phyloP scores from a whole-genome alignment of 2,888 invertebrate species.

The Thymelicus sylvestris region DNA sequence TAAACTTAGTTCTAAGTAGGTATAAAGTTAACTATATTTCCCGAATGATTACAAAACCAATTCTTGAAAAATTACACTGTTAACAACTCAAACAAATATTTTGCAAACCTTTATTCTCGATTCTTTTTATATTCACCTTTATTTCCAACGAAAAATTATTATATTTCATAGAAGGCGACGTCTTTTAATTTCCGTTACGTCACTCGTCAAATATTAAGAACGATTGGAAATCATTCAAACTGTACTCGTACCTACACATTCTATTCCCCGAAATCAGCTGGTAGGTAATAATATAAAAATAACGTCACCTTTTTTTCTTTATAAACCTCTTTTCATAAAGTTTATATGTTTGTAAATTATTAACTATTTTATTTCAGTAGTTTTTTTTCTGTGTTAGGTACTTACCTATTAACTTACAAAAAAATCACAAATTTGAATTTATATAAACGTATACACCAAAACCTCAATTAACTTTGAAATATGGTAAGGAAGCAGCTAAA shows the following conservation, averaged over 20 bases:
- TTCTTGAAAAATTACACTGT: neutral
- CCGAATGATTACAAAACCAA: neutral
- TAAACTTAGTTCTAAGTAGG: too few species aligned
- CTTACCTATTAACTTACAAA: too few species aligned
- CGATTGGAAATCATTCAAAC: slow-evolving; percentile 77
- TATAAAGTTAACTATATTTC: too few species aligned
- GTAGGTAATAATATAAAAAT: slow-evolving; percentile 21
- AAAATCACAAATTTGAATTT: too few species aligned
- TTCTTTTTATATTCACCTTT: slow-evolving; percentile 29
- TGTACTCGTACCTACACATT: slow-evolving; percentile 48
- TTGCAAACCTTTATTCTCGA: neutral
- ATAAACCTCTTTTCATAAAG: neutral
- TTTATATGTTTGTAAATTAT: too few species aligned
- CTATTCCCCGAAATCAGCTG: slow-evolving; percentile 38
- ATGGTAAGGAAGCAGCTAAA: too few species aligned
- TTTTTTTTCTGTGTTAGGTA: too few species aligned
- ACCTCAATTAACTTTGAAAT: too few species aligned
- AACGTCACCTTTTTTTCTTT: slow-evolving; percentile 5
- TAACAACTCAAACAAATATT: neutral
- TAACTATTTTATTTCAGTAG: too few species aligned
- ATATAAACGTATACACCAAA: too few species aligned
- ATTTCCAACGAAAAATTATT: slow-evolving; percentile 56
- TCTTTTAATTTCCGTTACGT: slow-evolving; percentile 84
- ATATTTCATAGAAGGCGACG: slow-evolving; percentile 61
- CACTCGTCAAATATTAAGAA: slow-evolving; percentile 79